These are phyloP conservation scores for Copsychus sechellarum DNA, from an alignment of 2,113 vertebrate genomes.

Conservation along the genomic window DNA sequence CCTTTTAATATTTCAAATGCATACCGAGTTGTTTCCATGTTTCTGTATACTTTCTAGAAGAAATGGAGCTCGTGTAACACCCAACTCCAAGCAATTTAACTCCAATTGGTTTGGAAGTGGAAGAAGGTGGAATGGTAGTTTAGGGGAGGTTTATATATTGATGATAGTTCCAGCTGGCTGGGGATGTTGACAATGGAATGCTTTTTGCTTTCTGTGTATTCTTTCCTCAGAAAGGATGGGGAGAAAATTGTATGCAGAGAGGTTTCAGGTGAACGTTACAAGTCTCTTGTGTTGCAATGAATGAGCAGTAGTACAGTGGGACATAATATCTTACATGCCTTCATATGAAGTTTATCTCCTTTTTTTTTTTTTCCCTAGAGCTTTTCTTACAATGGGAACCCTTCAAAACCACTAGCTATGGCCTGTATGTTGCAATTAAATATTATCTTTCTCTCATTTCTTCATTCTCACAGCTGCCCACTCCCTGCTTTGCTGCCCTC, in stretches of 20 bases:
- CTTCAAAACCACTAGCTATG: not conserved
- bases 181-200: not conserved
- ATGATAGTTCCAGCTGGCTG: not conserved
- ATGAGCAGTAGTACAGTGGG: not conserved
- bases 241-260: not conserved
- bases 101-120: not conserved
- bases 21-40: rapidly evolving
- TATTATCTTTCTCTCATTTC: not conserved
- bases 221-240: not conserved
- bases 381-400: not conserved
- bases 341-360: not conserved
- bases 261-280: not conserved
- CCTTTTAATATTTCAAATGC: not conserved
- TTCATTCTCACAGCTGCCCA: not conserved
- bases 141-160: not conserved
- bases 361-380: not conserved
- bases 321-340: not conserved
- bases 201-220: not conserved
- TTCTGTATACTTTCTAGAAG: not conserved
- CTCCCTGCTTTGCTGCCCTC: not conserved
- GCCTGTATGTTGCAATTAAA: not conserved
- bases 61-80: not conserved
- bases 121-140: not conserved
- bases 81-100: not conserved
- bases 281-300: rapidly evolving